phyloP scores from a whole-genome alignment of 2,797 vertebrate genomes.

The Rousettus madagascariensis region DNA sequence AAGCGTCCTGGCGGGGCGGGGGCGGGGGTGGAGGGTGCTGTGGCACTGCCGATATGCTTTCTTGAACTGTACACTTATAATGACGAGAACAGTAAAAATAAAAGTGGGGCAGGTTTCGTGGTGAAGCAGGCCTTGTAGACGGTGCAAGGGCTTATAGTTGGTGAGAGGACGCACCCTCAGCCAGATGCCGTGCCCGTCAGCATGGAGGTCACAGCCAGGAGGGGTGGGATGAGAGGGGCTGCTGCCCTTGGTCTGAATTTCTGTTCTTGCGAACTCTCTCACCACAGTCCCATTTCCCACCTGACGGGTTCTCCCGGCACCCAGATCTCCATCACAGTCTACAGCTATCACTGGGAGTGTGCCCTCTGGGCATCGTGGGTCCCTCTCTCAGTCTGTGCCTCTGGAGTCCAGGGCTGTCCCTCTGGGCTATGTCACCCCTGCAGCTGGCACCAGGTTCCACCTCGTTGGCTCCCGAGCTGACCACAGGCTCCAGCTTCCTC shows the following conservation, averaged over 20 bases:
- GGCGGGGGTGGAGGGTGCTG: too few species aligned
- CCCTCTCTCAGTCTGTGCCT: background rate
- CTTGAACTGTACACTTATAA: background rate
- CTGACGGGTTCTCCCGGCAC: background rate
- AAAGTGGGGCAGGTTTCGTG: background rate
- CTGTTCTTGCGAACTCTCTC: background rate
- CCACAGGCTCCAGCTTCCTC: background rate
- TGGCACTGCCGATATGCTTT: too few species aligned
- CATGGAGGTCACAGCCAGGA: background rate
- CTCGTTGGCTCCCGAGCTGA: background rate
- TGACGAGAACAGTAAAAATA: background rate
- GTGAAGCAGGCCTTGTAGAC: rapidly evolving
- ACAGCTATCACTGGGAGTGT: background rate
- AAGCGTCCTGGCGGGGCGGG: background rate
- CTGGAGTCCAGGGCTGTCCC: background rate
- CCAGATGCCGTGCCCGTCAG: too few species aligned
- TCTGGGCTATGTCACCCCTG: background rate
- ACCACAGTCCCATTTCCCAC: background rate
- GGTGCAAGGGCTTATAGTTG: rapidly evolving
- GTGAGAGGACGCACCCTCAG: rapidly evolving
- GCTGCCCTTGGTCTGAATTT: background rate
- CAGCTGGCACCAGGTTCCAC: rapidly evolving
- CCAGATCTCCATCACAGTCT: background rate
- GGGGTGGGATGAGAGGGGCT: background rate
- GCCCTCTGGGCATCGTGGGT: rapidly evolving